Percentiles rank a stretch among this genome's conserved stretches.
phyloP scores from a whole-genome alignment of 2,113 vertebrate species.

The Dipodomys merriami region DNA sequence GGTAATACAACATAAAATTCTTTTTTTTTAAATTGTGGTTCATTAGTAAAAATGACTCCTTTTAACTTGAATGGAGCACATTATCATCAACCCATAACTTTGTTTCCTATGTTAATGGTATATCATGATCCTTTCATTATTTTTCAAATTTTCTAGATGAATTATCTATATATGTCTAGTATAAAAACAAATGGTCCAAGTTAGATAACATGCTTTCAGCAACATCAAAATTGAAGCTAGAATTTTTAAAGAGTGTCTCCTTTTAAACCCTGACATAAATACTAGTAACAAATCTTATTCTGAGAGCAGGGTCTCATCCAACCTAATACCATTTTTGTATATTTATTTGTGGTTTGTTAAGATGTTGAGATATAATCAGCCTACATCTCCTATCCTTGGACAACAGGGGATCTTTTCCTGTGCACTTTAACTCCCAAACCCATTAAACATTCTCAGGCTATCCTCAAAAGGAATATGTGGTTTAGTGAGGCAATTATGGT shows the following conservation, averaged over 20 bases:
- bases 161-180: not conserved
- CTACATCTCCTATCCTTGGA: not conserved
- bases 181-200: not conserved
- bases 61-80: not conserved
- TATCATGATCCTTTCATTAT: not conserved
- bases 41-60: not conserved
- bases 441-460: constrained; percentile 51
- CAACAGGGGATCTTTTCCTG: constrained; percentile 14
- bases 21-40: not conserved
- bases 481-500: not conserved
- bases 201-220: not conserved
- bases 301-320: constrained; percentile 9
- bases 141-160: not conserved
- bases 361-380: constrained; percentile 43
- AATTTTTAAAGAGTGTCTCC: not conserved
- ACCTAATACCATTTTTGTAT: constrained; percentile 46
- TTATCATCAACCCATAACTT: not conserved
- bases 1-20: not conserved
- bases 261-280: not conserved
- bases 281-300: constrained; percentile 13
- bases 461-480: not conserved
- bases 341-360: constrained; percentile 68
- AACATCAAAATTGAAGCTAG: not conserved
- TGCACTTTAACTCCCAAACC: not conserved
- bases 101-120: not conserved